These are phyloP conservation scores for Dicyrtoma fusca DNA, from an alignment of 2,888 invertebrate genomes.

Conservation along the genomic window DNA sequence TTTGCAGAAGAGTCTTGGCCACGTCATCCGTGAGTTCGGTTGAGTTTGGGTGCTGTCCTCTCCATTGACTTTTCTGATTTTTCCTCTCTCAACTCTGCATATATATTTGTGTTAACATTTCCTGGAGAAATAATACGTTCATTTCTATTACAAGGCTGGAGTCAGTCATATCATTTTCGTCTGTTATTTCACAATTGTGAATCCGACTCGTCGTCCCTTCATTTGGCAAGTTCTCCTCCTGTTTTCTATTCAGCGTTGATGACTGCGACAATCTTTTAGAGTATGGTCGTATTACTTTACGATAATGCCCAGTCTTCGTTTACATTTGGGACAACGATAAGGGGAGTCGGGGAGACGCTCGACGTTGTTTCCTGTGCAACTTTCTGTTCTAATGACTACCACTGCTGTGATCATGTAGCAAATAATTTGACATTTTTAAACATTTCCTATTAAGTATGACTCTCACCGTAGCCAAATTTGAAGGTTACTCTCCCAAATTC, in stretches of 20 bases:
- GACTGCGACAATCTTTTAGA: slow-evolving; percentile 35
- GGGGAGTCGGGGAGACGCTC: neutral
- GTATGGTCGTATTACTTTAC: slow-evolving; percentile 18
- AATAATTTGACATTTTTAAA: slow-evolving; percentile 12
- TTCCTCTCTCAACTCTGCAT: neutral
- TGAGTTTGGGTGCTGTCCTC: too few species aligned
- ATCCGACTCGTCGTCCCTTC: neutral
- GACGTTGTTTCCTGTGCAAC: slow-evolving; percentile 11
- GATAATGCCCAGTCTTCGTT: slow-evolving; percentile 29
- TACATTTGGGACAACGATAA: slow-evolving; percentile 23
- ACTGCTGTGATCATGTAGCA: slow-evolving; percentile 1
- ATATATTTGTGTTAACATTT: neutral
- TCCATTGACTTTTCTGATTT: too few species aligned
- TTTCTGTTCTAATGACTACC: slow-evolving; percentile 10
- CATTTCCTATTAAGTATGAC: neutral
- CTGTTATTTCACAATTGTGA: slow-evolving; percentile 1
- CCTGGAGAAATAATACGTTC: neutral
- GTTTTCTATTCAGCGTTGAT: slow-evolving; percentile 12
- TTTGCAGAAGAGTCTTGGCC: neutral
- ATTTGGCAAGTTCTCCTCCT: neutral
- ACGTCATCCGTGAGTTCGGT: neutral
- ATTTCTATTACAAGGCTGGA: neutral
- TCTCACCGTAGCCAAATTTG: too few species aligned
- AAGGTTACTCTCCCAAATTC: too few species aligned
- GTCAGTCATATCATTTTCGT: slow-evolving; percentile 1